Evolutionary conservation across 2,797 vertebrate species (phyloP).

Genomic region (Pipistrellus pipistrellus): DNA sequence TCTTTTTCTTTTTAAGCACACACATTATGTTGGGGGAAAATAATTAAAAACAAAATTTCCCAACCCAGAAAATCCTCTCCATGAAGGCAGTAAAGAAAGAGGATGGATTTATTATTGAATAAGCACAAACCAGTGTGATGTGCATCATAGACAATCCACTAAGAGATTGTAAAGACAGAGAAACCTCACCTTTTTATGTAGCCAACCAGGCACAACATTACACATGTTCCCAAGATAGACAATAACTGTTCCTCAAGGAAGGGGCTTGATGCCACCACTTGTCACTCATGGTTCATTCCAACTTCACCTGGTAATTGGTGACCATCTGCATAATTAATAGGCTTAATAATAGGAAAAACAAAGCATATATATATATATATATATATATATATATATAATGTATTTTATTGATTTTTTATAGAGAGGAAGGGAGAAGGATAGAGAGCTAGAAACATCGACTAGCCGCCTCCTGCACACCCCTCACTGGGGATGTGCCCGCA

Average conservation of each 20-base stretch:
- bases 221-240: neutral
- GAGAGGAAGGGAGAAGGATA: too few species aligned
- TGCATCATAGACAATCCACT: too few species aligned
- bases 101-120: neutral
- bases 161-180: neutral
- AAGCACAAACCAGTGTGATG: neutral
- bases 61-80: neutral
- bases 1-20: conserved; percentile 16
- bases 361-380: too few species aligned
- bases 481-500: too few species aligned
- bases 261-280: neutral
- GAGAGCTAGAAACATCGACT: too few species aligned
- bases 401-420: too few species aligned
- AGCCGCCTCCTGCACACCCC: too few species aligned
- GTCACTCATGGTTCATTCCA: neutral
- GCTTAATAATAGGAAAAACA: neutral
- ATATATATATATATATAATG: too few species aligned
- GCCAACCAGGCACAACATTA: neutral
- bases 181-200: neutral
- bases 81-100: neutral
- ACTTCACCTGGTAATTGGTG: neutral
- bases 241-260: neutral
- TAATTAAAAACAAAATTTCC: neutral
- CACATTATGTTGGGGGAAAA: neutral
- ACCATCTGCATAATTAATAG: neutral